Evolutionary conservation across 1,140 invertebrate species (phyloP).

Genomic region (Amphibalanus amphitrite): DNA sequence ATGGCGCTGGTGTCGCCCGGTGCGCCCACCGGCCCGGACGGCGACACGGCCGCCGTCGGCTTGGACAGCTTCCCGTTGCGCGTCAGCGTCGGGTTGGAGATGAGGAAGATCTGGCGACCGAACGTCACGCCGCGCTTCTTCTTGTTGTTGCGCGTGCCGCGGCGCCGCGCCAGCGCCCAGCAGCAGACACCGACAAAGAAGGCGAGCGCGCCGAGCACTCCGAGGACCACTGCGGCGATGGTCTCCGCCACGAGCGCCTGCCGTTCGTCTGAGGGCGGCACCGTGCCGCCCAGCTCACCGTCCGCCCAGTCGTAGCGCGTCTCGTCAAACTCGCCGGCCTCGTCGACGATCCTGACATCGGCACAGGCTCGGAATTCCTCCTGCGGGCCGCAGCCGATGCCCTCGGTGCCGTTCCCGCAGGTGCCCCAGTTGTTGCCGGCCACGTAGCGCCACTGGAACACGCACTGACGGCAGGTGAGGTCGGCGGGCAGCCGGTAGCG

Average conservation of each 20-base stretch:
- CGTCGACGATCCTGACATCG: constrained; percentile 50
- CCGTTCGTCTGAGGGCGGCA: neutral
- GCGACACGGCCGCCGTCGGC: too few relatives aligned
- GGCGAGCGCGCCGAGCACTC: neutral
- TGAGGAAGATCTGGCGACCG: neutral
- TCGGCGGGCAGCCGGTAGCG: constrained; percentile 45
- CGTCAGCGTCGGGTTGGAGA: neutral
- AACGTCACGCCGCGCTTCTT: neutral
- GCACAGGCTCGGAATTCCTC: constrained; percentile 74
- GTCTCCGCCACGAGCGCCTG: constrained; percentile 16
- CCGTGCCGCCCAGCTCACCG: neutral
- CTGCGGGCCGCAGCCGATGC: constrained; percentile 63
- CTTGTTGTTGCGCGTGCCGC: neutral
- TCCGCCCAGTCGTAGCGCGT: constrained; percentile 18
- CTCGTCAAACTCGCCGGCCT: constrained; percentile 18
- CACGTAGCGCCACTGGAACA: constrained; percentile 63
- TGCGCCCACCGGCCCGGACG: too few relatives aligned
- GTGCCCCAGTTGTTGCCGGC: constrained; percentile 37
- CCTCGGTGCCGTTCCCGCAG: constrained; percentile 32
- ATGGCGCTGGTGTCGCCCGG: constrained; percentile 8
- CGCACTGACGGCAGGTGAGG: constrained; percentile 53
- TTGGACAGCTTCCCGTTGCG: neutral
- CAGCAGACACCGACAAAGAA: neutral
- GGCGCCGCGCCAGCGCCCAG: neutral
- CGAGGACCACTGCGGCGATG: constrained; percentile 5